Evolutionary conservation across 2,888 invertebrate species (phyloP), one percentile per base, ranked within the genome.

Genomic region (Amphimallon solstitiale): DNA sequence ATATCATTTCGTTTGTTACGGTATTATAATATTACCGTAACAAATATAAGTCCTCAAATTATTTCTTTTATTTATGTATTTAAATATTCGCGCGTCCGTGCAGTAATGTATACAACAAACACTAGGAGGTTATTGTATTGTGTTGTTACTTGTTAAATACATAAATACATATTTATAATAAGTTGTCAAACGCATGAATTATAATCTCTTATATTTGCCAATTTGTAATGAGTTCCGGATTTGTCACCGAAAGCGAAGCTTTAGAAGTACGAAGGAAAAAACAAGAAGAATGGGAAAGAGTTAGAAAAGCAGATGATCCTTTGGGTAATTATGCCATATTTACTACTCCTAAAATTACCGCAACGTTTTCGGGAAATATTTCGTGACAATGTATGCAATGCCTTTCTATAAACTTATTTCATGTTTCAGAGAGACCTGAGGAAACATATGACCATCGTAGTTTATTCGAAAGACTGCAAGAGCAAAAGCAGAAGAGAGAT

Each of bases 231-330:
- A 94, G 94, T 85, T 94, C 94, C 0, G 93, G 94, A 45, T 98
- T 98, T 84, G 92, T 97, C 72, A 88, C 94, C 1, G 96, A 97
- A 83, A 85, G 89, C 34, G 95, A 97, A 83, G 85, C 94, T 68
- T 89, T 92, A 43, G 96, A 96, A 77, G 89, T 90, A 37, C 87
- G 92, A 56, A 87, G 89, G 76, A 85, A 87, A 70, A 86, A 97
- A 1, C 98, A 98, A 81, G 95, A 95, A 80, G 97, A 98, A 88
- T 98, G 98, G 98, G 97, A 98, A 75, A 92, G 91, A 84, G 97
- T 97, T 0, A 86, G 98, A 72, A 91, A 92, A 66, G 91, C 94
- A 29, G 94, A 95, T 73, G 92, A 98, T 79, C 97, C 98, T 7
- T 72, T 90, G 84, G 94, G 97, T 97, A 56, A 61, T 17, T 29